Evolutionary conservation across 1,140 invertebrate genomes (phyloP).

Genomic region (Diabrotica undecimpunctata): DNA sequence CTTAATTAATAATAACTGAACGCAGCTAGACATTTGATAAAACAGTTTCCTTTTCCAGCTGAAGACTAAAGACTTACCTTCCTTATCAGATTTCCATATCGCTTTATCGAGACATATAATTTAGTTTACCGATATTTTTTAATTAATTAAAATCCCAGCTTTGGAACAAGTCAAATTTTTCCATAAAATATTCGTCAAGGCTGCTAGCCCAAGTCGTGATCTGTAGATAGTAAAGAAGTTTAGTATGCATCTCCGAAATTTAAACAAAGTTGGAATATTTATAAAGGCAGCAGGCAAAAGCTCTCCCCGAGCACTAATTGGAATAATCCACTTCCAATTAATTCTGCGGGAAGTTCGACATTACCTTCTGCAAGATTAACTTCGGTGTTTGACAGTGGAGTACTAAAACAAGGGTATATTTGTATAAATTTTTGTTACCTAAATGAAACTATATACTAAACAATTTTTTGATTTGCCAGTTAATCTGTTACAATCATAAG

Average conservation of each 20-base stretch:
- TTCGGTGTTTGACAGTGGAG: slow-evolving; percentile 13
- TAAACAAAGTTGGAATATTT: slow-evolving; percentile 45
- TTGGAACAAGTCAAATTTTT: neutral
- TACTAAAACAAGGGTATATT: neutral
- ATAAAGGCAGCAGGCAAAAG: slow-evolving; percentile 38
- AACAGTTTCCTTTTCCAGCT: too few relatives aligned
- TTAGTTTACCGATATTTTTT: too few relatives aligned
- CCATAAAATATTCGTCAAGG: slow-evolving; percentile 21
- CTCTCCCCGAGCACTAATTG: slow-evolving; percentile 43
- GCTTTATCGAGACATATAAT: too few relatives aligned
- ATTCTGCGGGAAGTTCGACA: slow-evolving; percentile 42
- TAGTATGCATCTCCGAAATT: slow-evolving; percentile 41
- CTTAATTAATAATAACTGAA: too few relatives aligned
- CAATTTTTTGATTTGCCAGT: too few relatives aligned
- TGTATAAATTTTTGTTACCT: too few relatives aligned
- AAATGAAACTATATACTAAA: too few relatives aligned
- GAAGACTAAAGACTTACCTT: too few relatives aligned
- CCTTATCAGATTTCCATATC: too few relatives aligned
- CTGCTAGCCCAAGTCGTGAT: slow-evolving; percentile 26
- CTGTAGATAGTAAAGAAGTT: slow-evolving; percentile 28
- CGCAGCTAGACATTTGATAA: too few relatives aligned
- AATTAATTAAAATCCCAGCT: neutral
- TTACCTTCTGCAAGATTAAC: slow-evolving; percentile 41
- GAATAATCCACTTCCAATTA: slow-evolving; percentile 47
- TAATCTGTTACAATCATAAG: too few relatives aligned